Conservation (phyloP, 2,113 vertebrate species). For the Mirounga angustirostris region DNA sequence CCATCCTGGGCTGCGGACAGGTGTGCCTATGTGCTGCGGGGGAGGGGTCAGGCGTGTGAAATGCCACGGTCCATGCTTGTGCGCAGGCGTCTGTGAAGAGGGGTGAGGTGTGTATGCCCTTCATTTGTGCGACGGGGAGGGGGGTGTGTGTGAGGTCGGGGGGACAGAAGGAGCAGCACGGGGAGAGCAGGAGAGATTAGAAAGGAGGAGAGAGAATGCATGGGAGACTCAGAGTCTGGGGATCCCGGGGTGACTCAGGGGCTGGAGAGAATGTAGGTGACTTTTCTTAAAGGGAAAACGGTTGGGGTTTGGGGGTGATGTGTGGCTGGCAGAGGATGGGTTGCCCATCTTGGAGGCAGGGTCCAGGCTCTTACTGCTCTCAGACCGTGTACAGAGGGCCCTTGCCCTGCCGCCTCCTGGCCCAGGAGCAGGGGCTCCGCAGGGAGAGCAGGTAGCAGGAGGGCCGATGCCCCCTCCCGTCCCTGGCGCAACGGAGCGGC, state of each 20-base stretch:
- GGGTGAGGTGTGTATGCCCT: neutral
- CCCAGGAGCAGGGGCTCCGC: neutral
- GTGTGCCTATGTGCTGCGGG: neutral
- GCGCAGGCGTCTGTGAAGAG: neutral
- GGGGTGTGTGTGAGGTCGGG: too few relatives aligned
- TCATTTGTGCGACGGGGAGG: neutral
- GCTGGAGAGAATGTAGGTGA: fast-evolving
- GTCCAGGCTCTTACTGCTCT: fast-evolving
- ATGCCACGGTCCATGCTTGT: neutral
- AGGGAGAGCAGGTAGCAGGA: neutral
- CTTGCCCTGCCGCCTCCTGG: neutral
- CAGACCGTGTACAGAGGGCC: neutral
- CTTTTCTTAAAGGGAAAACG: neutral
- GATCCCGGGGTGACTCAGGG: fast-evolving
- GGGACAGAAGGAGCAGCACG: too few relatives aligned
- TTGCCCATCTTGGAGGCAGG: neutral
- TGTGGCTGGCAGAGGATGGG: fast-evolving
- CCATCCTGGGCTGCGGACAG: neutral
- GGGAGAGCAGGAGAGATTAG: neutral
- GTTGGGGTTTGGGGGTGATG: neutral
- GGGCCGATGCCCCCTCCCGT: neutral
- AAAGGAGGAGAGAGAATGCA: fast-evolving
- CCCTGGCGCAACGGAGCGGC: neutral
- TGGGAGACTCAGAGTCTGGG: neutral
- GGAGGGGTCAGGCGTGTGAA: neutral